phyloP scores from a whole-genome alignment of 2,113 vertebrate genomes.

The Illadopsis cleaveri region DNA sequence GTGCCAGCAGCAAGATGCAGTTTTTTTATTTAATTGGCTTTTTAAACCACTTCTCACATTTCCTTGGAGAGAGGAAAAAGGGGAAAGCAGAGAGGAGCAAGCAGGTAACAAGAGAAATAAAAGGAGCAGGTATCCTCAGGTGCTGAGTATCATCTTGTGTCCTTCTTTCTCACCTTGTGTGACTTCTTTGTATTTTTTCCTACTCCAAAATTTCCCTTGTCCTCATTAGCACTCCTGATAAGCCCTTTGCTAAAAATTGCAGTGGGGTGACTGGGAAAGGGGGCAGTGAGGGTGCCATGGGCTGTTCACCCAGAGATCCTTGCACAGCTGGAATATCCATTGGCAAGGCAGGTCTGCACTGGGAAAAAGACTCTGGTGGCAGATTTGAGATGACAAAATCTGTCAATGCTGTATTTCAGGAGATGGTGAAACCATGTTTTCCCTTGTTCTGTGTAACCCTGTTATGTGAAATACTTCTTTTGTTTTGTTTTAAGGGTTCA shows the following conservation, averaged over 20 bases:
- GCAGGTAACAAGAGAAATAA: neutral
- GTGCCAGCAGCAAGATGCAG: neutral
- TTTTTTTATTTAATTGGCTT: neutral
- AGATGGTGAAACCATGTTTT: neutral
- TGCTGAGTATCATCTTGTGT: neutral
- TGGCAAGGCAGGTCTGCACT: neutral
- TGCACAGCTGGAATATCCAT: neutral
- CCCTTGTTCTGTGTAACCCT: neutral
- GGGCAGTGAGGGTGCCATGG: neutral
- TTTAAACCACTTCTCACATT: neutral
- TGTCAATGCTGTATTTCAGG: neutral
- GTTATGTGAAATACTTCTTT: neutral
- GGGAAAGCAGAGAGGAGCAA: neutral
- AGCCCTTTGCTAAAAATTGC: neutral
- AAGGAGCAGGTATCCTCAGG: neutral
- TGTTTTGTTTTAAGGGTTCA: neutral
- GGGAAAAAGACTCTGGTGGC: neutral
- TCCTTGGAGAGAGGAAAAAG: neutral
- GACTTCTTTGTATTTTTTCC: neutral
- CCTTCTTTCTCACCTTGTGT: neutral
- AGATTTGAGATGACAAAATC: neutral
- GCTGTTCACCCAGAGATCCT: neutral
- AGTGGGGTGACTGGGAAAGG: neutral
- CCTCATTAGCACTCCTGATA: neutral
- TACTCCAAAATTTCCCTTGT: neutral